These are phyloP conservation scores for Percopsis omiscomaycus DNA, from an alignment of 2,797 vertebrate species.

Conservation along the genomic window DNA sequence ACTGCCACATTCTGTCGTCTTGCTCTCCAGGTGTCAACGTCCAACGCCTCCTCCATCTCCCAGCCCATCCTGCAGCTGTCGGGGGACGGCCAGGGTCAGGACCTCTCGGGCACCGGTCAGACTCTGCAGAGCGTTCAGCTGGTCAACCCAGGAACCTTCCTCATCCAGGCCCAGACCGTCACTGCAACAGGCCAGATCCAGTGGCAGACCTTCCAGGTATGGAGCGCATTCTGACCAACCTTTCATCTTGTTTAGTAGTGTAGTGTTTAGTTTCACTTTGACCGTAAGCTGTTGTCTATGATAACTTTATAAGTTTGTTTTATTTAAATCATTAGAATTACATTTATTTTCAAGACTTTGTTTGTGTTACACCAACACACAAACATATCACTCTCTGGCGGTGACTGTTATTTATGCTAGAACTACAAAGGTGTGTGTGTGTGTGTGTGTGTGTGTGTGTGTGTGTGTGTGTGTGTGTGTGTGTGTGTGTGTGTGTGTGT, in stretches of 20 bases:
- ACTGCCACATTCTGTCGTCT: too few relatives aligned
- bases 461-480: too few relatives aligned
- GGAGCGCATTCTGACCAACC: neutral
- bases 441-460: too few relatives aligned
- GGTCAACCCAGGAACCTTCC: slow-evolving; percentile 96
- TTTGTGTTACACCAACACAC: too few relatives aligned
- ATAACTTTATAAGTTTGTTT: neutral
- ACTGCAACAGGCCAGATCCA: slow-evolving; percentile 97
- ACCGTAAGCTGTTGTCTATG: too few relatives aligned
- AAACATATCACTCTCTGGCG: too few relatives aligned
- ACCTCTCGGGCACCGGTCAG: slow-evolving; percentile 82
- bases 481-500: too few relatives aligned
- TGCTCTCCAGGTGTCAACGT: slow-evolving; percentile 83
- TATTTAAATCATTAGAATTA: neutral
- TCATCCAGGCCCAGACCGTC: slow-evolving; percentile 99
- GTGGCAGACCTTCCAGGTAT: slow-evolving; percentile 97
- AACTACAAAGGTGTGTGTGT: too few relatives aligned
- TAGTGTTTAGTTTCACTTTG: neutral
- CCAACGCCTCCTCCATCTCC: slow-evolving; percentile 85
- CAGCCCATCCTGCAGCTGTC: slow-evolving; percentile 87
- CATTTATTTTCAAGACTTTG: too few relatives aligned
- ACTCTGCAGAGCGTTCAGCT: slow-evolving; percentile 95
- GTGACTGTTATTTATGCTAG: too few relatives aligned
- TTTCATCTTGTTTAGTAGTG: neutral
- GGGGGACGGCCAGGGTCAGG: slow-evolving; percentile 79